phyloP scores from a whole-genome alignment of 2,113 vertebrate species.

The Anser cygnoides region DNA sequence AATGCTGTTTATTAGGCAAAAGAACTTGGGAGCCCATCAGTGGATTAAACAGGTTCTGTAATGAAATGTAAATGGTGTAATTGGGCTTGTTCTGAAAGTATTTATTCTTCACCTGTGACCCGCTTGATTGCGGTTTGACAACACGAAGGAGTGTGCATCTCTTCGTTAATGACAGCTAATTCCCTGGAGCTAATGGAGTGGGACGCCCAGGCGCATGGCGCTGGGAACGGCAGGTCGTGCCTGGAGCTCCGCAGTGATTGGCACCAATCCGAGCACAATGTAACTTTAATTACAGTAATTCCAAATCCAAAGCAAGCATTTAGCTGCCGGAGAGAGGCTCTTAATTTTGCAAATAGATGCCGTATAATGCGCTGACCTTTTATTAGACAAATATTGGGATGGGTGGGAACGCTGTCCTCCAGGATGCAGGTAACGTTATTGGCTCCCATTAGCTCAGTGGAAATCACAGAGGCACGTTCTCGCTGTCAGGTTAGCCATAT shows the following conservation, averaged over 20 bases:
- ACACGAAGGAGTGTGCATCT: constrained; percentile 74
- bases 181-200: constrained; percentile 76
- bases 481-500: constrained; percentile 18
- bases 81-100: constrained; percentile 79
- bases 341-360: constrained; percentile 73
- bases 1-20: constrained; percentile 72
- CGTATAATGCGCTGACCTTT: constrained; percentile 67
- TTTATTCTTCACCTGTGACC: constrained; percentile 80
- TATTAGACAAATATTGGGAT: constrained; percentile 70
- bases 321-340: constrained; percentile 66
- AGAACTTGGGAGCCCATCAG: constrained; percentile 70
- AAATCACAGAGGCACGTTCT: neutral
- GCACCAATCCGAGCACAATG: constrained; percentile 74
- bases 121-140: constrained; percentile 78
- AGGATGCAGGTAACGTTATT: constrained; percentile 38
- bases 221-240: constrained; percentile 58
- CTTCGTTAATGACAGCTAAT: constrained; percentile 76
- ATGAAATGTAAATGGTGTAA: constrained; percentile 81
- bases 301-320: constrained; percentile 70
- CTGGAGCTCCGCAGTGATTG: constrained; percentile 70
- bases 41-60: constrained; percentile 74
- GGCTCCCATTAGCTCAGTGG: constrained; percentile 56
- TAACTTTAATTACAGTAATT: constrained; percentile 79
- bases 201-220: constrained; percentile 51
- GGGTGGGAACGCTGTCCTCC: constrained; percentile 25